Evolutionary conservation across 64 coral and sea anemone genomes (phyloP).

Genomic region (Stylophora pistillata): DNA sequence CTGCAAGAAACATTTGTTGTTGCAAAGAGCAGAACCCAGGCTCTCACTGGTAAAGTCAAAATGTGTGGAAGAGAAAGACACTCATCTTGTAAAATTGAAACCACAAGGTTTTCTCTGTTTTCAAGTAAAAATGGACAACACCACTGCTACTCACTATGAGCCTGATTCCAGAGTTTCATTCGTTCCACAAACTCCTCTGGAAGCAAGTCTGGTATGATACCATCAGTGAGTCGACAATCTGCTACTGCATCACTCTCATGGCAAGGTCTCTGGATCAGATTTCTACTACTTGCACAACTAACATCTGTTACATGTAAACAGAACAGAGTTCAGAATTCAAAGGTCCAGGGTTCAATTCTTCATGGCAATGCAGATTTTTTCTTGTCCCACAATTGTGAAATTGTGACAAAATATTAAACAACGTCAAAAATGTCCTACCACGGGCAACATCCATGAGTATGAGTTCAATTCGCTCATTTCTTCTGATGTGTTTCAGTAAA

Average conservation of each 20-base stretch:
- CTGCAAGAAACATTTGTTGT: not conserved
- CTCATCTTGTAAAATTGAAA: too few relatives aligned
- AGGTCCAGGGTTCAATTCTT: not conserved
- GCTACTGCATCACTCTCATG: slow-evolving; percentile 77
- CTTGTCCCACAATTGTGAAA: too few relatives aligned
- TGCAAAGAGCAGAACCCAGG: not conserved
- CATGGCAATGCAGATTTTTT: too few relatives aligned
- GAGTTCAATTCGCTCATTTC: slow-evolving; percentile 70
- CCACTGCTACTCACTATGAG: slow-evolving; percentile 68
- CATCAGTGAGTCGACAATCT: slow-evolving; percentile 83
- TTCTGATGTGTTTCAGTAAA: slow-evolving; percentile 62
- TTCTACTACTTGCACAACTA: slow-evolving; percentile 34
- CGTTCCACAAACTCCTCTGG: slow-evolving; percentile 67
- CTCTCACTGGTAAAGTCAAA: too few relatives aligned
- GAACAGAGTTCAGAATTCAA: not conserved
- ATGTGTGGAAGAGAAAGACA: too few relatives aligned
- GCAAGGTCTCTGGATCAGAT: slow-evolving; percentile 80
- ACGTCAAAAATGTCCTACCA: slow-evolving; percentile 44
- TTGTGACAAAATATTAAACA: not conserved
- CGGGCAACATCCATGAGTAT: slow-evolving; percentile 89
- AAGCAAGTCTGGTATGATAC: slow-evolving; percentile 39
- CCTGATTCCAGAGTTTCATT: slow-evolving; percentile 71
- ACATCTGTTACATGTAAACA: slow-evolving; percentile 64
- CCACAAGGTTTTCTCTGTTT: too few relatives aligned
- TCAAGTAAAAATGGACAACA: not conserved